These are phyloP conservation scores for Malacosoma neustria DNA, from an alignment of 2,888 invertebrate species.

Conservation along the genomic window DNA sequence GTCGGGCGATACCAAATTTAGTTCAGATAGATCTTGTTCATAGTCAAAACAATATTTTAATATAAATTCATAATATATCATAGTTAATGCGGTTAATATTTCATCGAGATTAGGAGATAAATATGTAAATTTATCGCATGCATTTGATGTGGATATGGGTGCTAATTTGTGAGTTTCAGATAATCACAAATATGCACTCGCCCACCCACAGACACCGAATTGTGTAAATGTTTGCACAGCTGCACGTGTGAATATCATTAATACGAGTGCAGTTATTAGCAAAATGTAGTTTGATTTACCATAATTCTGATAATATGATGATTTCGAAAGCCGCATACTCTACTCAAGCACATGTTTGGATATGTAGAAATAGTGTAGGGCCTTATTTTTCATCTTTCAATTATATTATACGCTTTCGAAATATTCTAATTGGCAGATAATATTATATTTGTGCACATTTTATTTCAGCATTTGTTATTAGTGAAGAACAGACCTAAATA, in stretches of 20 bases:
- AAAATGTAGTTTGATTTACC: too few species aligned
- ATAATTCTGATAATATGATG: too few species aligned
- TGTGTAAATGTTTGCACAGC: slow-evolving; percentile 48
- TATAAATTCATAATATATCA: background rate
- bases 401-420: too few species aligned
- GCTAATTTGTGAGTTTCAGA: slow-evolving; percentile 51
- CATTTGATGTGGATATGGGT: slow-evolving; percentile 44
- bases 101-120: slow-evolving; percentile 17
- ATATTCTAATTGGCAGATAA: too few species aligned
- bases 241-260: slow-evolving; percentile 34
- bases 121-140: slow-evolving; percentile 35
- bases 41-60: background rate
- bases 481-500: too few species aligned
- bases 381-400: too few species aligned
- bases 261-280: slow-evolving; percentile 49
- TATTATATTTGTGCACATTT: too few species aligned
- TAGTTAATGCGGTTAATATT: background rate
- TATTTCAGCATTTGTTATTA: too few species aligned
- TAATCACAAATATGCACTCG: slow-evolving; percentile 56
- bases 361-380: too few species aligned
- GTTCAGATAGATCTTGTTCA: background rate
- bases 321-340: too few species aligned
- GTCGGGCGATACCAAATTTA: background rate
- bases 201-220: slow-evolving; percentile 37
- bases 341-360: too few species aligned